These are phyloP conservation scores for Plebejus anna DNA, from an alignment of 2,888 invertebrate species.

Conservation along the genomic window DNA sequence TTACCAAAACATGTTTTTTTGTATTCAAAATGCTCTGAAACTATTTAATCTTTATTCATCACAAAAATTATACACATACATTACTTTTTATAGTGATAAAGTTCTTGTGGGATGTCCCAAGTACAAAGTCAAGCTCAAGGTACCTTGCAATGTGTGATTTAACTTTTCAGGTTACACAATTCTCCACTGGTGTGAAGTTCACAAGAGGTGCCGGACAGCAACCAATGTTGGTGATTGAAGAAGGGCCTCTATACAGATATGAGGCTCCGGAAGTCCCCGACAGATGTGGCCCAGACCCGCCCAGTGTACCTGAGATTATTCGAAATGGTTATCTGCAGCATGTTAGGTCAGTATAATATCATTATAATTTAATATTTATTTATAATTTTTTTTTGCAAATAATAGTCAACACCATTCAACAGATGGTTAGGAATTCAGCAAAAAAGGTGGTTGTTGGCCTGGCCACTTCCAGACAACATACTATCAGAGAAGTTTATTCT, in stretches of 20 bases:
- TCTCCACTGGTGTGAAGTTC: constrained; percentile 93
- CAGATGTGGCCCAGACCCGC: constrained; percentile 87
- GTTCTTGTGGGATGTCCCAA: too few species aligned
- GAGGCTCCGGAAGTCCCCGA: constrained; percentile 74
- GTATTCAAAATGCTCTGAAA: too few species aligned
- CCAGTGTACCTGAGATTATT: constrained; percentile 82
- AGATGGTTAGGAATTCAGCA: too few species aligned
- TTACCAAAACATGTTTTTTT: too few species aligned
- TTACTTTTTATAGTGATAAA: too few species aligned
- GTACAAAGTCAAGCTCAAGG: too few species aligned
- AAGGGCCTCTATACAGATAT: constrained; percentile 88
- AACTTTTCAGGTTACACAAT: constrained; percentile 81
- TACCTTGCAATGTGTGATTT: too few species aligned
- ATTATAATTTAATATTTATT: background rate
- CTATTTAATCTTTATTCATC: too few species aligned
- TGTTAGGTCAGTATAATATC: constrained; percentile 70
- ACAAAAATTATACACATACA: too few species aligned
- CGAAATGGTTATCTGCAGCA: constrained; percentile 85
- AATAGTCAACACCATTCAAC: background rate
- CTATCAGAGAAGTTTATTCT: too few species aligned
- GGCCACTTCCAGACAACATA: too few species aligned
- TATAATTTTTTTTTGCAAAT: background rate
- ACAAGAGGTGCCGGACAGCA: constrained; percentile 83
- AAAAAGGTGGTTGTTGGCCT: too few species aligned
- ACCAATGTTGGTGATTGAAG: constrained; percentile 85